A percentile compares a stretch with the other conserved stretches of the same genome.
Conservation (phyloP, 2,797 vertebrate species). For the Chromobotia macracanthus region DNA sequence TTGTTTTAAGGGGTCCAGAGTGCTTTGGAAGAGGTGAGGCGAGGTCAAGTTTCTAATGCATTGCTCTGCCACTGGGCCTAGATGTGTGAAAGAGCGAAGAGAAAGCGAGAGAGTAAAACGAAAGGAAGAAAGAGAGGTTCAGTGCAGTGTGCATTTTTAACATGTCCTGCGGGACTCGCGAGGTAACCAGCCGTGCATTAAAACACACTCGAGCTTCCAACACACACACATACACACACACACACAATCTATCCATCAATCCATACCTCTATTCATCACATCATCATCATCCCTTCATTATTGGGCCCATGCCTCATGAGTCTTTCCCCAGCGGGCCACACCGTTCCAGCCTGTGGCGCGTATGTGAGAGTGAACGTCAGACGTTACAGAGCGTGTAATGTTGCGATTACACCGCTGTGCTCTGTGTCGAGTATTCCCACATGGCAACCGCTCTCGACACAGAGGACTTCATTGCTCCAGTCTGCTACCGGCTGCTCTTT, state of each 20-base stretch:
- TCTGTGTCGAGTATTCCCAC: conserved; percentile 23
- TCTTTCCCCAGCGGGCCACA: conserved; percentile 21
- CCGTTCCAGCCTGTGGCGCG: conserved; percentile 37
- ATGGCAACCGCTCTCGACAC: conserved; percentile 22
- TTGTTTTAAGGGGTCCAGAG: neutral
- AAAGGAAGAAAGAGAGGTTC: conserved; percentile 1
- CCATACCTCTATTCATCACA: conserved; percentile 32
- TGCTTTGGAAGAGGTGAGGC: conserved; percentile 17
- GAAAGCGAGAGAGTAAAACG: neutral
- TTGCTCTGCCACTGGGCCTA: neutral
- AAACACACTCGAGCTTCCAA: neutral
- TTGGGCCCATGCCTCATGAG: too few relatives aligned
- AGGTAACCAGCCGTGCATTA: neutral
- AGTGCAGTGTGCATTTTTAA: conserved; percentile 16
- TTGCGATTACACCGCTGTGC: conserved; percentile 38
- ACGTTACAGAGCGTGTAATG: conserved; percentile 41
- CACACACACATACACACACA: neutral
- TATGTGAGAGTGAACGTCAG: too few relatives aligned
- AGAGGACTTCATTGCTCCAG: conserved; percentile 29
- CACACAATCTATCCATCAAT: conserved; percentile 20
- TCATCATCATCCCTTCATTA: conserved; percentile 33
- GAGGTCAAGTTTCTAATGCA: neutral
- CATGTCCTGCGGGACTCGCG: conserved; percentile 12
- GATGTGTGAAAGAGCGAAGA: conserved; percentile 14
- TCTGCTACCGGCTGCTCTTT: conserved; percentile 16